Base-by-base conservation (phyloP, 1,140 invertebrate species). In the Drosophila truncata region DNA sequence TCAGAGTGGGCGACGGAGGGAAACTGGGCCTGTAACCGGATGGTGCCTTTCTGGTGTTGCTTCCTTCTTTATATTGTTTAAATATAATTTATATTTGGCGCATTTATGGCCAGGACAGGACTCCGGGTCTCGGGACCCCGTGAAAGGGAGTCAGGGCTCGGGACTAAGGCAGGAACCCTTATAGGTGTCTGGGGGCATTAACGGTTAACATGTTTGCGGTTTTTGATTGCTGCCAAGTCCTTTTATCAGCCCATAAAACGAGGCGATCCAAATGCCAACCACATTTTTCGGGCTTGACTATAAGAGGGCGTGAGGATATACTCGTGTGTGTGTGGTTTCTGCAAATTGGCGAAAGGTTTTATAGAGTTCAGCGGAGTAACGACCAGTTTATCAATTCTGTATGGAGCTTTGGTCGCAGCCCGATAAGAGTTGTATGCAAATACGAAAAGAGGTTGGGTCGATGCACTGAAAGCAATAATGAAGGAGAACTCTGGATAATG, bases 151-250 rank as follows among this genome's bases (percentile, higher is more conserved):
- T 61, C 76, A 65, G 61, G 78, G 61, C 78, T 61, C 76, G 61
- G 52, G 65, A 64, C 78, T 61, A 20, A 23, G 50, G 18, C 50
- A 10, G 31, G 31, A 14, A 11, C 52, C 52, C 84, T 62, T 88
- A 84, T 84, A 84, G 84, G 84, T 88, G 84, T 88, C 84, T 88
- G 78, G 84, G 74, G 85, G 84, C 80, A 84, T 90, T 88, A 88
- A 88, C 84, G 80, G 84, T 88, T 88, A 88, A 90, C 84, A 87
- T 87, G 84, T 88, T 72, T 87, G 84, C 84, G 84, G 84, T 72
- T 80, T 84, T 87, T 87, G 84, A 87, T 87, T 87, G 84, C 73
- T 84, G 69, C 80, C 62, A 87, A 85, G 58, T 65, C 72, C 62
- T 87, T 86, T 87, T 86, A 87, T 77, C 80, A 86, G 76, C 76